A percentile compares a stretch with the other conserved stretches of the same genome.
phyloP scores from a whole-genome alignment of 2,888 invertebrate species.

The Tetragonula carbonaria region DNA sequence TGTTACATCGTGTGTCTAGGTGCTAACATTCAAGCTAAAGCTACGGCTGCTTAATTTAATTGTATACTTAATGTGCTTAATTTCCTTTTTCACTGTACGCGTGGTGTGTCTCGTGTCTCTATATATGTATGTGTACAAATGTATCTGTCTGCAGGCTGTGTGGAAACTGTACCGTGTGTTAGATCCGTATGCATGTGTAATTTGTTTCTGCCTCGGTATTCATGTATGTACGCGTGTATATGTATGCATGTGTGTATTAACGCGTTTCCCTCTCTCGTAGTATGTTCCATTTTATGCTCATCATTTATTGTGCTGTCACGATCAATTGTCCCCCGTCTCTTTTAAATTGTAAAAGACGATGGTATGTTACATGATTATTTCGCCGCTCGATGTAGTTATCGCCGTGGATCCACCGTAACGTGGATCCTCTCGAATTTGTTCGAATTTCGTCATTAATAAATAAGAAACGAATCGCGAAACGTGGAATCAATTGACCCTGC shows the following conservation, averaged over 20 bases:
- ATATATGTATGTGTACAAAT: neutral
- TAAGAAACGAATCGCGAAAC: slow-evolving; percentile 39
- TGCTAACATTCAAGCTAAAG: slow-evolving; percentile 83
- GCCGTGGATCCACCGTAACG: neutral
- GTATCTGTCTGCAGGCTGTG: neutral
- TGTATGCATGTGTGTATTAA: slow-evolving; percentile 2
- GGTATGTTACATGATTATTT: slow-evolving; percentile 23
- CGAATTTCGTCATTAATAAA: slow-evolving; percentile 4
- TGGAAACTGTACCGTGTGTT: slow-evolving; percentile 2
- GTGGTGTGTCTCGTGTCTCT: slow-evolving; percentile 20
- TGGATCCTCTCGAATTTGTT: neutral
- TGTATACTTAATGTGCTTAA: slow-evolving; percentile 83
- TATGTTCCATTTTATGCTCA: slow-evolving; percentile 36
- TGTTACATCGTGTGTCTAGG: slow-evolving; percentile 82
- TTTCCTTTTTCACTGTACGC: slow-evolving; percentile 69
- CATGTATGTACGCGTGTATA: neutral
- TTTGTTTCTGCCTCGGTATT: neutral
- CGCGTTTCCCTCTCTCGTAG: slow-evolving; percentile 21
- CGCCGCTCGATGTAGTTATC: neutral
- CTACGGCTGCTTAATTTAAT: slow-evolving; percentile 82
- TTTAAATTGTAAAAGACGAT: slow-evolving; percentile 34
- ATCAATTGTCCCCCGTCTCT: slow-evolving; percentile 75
- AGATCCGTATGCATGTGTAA: neutral
- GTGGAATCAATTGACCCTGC: slow-evolving; percentile 66
- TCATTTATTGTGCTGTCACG: slow-evolving; percentile 74